A percentile compares a stretch with the other conserved stretches of the same genome.
Evolutionary conservation across 1,140 invertebrate species (phyloP).

Genomic region (Lamellibrachia luymesi): DNA sequence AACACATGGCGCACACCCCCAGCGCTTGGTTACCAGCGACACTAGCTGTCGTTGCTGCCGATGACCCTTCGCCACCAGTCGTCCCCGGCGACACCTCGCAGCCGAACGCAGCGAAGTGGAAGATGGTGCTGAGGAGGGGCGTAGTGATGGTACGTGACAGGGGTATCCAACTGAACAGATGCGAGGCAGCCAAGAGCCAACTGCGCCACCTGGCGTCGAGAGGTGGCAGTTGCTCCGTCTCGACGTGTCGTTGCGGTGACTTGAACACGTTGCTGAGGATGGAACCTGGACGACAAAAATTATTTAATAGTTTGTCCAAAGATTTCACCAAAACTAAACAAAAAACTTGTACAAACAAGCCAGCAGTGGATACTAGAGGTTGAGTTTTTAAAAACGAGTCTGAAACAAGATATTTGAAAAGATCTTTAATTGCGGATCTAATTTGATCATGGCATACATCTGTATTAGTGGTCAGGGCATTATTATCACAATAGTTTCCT

Average conservation of each 20-base stretch:
- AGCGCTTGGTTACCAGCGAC: background rate
- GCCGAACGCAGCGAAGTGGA: slow-evolving; percentile 70
- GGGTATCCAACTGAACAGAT: slow-evolving; percentile 85
- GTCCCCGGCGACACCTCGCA: slow-evolving; percentile 40
- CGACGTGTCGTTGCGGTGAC: slow-evolving; percentile 48
- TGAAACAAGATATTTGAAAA: too few relatives aligned
- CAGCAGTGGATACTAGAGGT: background rate
- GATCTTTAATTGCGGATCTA: too few relatives aligned
- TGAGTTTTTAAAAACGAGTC: background rate
- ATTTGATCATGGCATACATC: too few relatives aligned
- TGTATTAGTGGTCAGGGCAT: too few relatives aligned
- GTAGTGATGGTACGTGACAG: slow-evolving; percentile 70
- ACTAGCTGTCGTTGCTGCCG: background rate
- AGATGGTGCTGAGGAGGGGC: slow-evolving; percentile 72
- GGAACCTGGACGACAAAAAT: background rate
- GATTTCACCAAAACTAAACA: too few relatives aligned
- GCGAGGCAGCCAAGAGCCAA: slow-evolving; percentile 71
- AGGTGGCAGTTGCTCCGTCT: slow-evolving; percentile 55
- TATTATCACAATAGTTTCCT: background rate
- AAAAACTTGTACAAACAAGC: background rate
- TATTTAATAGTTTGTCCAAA: too few relatives aligned
- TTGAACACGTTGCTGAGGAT: slow-evolving; percentile 55
- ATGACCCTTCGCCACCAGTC: background rate
- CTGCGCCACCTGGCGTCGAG: slow-evolving; percentile 52
- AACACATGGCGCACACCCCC: slow-evolving; percentile 76